Percentiles rank a stretch among this genome's conserved stretches.
Evolutionary conservation across 1,140 invertebrate species (phyloP).

Genomic region (Diploscapter pachys): DNA sequence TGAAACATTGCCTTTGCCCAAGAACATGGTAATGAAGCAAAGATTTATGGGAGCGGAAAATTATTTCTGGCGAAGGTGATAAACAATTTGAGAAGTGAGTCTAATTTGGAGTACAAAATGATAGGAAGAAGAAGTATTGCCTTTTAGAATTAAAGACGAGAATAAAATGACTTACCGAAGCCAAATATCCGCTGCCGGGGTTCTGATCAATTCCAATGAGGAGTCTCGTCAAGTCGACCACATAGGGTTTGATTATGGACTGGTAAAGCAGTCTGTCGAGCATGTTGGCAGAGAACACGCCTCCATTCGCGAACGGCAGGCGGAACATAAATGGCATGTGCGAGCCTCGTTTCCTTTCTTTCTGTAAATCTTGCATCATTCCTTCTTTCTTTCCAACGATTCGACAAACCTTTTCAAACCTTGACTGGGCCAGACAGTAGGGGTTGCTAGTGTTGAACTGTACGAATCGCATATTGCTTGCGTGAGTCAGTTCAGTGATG

Average conservation of each 20-base stretch:
- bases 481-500: conserved; percentile 92
- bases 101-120: no score
- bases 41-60: no score
- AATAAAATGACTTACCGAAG: conserved; percentile 72
- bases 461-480: conserved; percentile 98
- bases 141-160: no score
- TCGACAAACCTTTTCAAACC: conserved; percentile 89
- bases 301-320: conserved; percentile 91
- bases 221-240: conserved; percentile 91
- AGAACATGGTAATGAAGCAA: no score
- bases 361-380: conserved; percentile 67
- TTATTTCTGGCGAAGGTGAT: no score
- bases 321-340: conserved; percentile 99
- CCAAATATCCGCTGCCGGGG: conserved; percentile 89
- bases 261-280: conserved; percentile 67
- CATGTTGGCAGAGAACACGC: conserved; percentile 81
- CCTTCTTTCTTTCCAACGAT: conserved; percentile 4
- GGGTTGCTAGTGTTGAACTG: conserved; percentile 94
- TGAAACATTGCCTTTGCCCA: conserved; percentile 57
- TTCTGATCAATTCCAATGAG: conserved; percentile 93
- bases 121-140: no score
- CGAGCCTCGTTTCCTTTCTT: conserved; percentile 90
- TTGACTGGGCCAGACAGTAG: conserved; percentile 89
- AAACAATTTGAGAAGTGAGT: no score
- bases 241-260: conserved; percentile 96